Percentiles rank a stretch among this genome's conserved stretches.
Conservation (phyloP, 2,888 invertebrate genomes). For the Linnaemya vulpina region DNA sequence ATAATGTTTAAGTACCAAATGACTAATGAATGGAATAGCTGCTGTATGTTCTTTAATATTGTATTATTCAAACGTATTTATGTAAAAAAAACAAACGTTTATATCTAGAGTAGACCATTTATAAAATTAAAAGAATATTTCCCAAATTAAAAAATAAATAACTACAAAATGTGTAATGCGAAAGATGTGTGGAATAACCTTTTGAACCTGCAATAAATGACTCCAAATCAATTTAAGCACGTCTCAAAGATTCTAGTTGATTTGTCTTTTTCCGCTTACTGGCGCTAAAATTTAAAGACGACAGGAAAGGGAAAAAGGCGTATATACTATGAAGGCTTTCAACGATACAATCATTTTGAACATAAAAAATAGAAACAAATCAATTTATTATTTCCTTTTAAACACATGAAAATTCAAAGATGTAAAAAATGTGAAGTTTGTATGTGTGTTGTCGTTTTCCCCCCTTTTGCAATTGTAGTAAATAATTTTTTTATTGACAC, state of each 20-base stretch:
- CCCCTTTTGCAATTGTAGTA: conserved; percentile 65
- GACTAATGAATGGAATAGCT: not conserved
- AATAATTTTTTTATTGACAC: conserved; percentile 56
- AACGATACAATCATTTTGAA: conserved; percentile 62
- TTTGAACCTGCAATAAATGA: conserved; percentile 41
- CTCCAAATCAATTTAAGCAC: not conserved
- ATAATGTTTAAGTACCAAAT: not conserved
- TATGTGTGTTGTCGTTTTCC: conserved; percentile 53
- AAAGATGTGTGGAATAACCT: conserved; percentile 32
- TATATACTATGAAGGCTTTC: conserved; percentile 80
- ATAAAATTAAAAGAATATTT: not conserved
- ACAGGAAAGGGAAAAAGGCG: conserved; percentile 84
- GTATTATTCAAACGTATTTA: not conserved
- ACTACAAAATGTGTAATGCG: not conserved
- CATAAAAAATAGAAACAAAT: conserved; percentile 33
- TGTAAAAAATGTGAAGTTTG: conserved; percentile 27
- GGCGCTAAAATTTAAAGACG: conserved; percentile 82
- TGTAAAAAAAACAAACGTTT: not conserved
- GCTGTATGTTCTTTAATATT: not conserved
- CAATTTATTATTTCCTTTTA: conserved; percentile 54
- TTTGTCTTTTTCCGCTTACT: conserved; percentile 84
- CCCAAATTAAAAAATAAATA: not conserved
- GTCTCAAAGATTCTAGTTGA: conserved; percentile 79
- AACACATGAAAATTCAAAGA: conserved; percentile 1
- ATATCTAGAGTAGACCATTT: too few relatives aligned